Base-by-base conservation (phyloP, 2,113 vertebrate species). In the Pampusana beccarii region DNA sequence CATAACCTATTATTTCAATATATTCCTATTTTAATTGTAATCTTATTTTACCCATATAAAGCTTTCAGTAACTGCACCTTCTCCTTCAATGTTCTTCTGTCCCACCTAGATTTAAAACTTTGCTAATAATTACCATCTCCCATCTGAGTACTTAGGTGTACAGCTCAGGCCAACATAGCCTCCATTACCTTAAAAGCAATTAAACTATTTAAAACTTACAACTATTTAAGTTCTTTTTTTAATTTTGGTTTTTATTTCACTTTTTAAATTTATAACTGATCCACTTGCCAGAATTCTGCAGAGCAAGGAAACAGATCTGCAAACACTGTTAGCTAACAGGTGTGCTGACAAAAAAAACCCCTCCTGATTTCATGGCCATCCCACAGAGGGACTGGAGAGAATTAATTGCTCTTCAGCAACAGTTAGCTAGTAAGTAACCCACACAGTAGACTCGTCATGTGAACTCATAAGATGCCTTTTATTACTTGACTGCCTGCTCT, bases 391-490 rank as follows among this genome's bases (percentile, higher is more conserved):
- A 74, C 36, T 3, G 40, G 15, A 51, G 25, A 71, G 53, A 87
- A 64, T 16, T 16, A 36, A 69, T 10, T 65, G 46, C 3, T 64
- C 46, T 70, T 60, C 51, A 86, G 62, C 62, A 88, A 23, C 53
- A 72, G 26, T 57, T 50, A 92, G 70, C 38, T 42, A 93, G 95
- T 15, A 88, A 69, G 24, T 23, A 85, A 66, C 38, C 73, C 40
- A 73, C 51, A 75, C 19, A 58, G 58, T 0, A 71, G 40, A 60
- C 53, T n/a, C 77, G 58, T 48, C 88, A 95, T 28, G 61, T 58
- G 53, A 92, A 77, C 65, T 93, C 38, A 19, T 23, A 79, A 92
- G 19, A 61, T 86, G 66, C 34, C 61, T 92, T 97, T 86, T 42
- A 91, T 51, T 91, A 64, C 87, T 80, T 81, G n/a, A 31, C 51